A percentile compares a stretch with the other conserved stretches of the same genome.
phyloP scores from a whole-genome alignment of 1,140 invertebrate genomes.

The Drosophila navojoa region DNA sequence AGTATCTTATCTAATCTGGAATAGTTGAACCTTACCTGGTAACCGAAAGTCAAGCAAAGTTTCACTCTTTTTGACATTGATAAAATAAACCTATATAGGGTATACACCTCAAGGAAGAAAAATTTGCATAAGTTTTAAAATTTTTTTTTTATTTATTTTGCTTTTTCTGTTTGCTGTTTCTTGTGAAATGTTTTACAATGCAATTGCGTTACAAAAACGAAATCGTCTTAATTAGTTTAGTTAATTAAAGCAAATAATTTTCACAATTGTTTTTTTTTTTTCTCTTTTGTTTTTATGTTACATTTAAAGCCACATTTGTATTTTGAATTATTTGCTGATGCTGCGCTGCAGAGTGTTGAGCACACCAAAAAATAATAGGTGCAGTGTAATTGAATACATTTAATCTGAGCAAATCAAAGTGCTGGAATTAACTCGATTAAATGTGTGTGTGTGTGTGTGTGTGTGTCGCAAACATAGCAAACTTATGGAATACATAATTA shows the following conservation, averaged over 20 bases:
- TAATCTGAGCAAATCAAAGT: neutral
- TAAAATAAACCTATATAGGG: neutral
- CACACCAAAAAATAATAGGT: conserved; percentile 14
- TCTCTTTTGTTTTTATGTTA: conserved; percentile 31
- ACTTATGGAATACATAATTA: conserved; percentile 74
- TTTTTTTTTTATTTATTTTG: conserved; percentile 49
- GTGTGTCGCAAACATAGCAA: conserved; percentile 36
- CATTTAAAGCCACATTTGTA: conserved; percentile 70
- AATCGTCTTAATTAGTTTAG: conserved; percentile 26
- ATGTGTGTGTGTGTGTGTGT: no score
- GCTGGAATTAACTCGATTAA: conserved; percentile 18
- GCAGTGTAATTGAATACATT: conserved; percentile 14
- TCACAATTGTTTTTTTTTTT: neutral
- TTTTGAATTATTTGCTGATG: conserved; percentile 48
- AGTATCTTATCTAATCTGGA: conserved; percentile 63
- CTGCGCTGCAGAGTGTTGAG: conserved; percentile 37
- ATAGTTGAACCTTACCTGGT: conserved; percentile 8
- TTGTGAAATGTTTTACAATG: conserved; percentile 45
- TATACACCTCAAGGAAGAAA: no score
- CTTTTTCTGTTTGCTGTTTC: conserved; percentile 21
- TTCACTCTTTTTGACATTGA: neutral
- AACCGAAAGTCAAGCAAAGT: neutral
- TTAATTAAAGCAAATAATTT: conserved; percentile 62
- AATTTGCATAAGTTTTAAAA: conserved; percentile 31
- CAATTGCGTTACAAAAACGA: conserved; percentile 50